Conservation (phyloP, 2,797 vertebrate species). For the Gymnocypris eckloni region DNA sequence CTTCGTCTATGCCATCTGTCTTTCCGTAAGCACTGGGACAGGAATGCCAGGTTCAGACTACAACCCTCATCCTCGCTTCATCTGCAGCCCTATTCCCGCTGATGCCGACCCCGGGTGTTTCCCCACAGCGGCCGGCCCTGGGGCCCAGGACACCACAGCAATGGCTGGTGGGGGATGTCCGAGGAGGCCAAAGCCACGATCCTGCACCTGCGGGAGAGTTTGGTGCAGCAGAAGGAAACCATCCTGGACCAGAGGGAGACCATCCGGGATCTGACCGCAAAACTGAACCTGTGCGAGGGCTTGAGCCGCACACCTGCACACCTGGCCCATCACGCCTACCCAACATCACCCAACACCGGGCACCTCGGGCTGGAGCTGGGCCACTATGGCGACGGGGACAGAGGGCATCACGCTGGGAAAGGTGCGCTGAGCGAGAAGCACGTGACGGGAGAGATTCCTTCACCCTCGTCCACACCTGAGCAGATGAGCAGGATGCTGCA, state of each 20-base stretch:
- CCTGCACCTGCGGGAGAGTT: constrained; percentile 74
- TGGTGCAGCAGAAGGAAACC: constrained; percentile 77
- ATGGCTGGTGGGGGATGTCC: constrained; percentile 78
- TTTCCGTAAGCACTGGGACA: constrained; percentile 51
- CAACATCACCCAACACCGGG: constrained; percentile 49
- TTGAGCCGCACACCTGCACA: constrained; percentile 60
- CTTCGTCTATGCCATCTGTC: constrained; percentile 49
- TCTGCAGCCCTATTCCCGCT: constrained; percentile 82
- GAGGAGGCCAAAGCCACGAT: constrained; percentile 75
- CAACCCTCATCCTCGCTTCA: constrained; percentile 77
- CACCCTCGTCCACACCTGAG: constrained; percentile 72
- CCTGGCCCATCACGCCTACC: constrained; percentile 31
- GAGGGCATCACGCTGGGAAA: constrained; percentile 66
- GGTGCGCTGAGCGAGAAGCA: constrained; percentile 70
- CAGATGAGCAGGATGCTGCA: constrained; percentile 79
- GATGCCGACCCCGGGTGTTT: constrained; percentile 78
- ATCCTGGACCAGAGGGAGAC: constrained; percentile 76
- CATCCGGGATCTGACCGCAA: constrained; percentile 74
- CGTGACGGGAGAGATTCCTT: constrained; percentile 67
- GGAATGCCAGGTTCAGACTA: constrained; percentile 65
- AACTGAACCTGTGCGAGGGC: constrained; percentile 74
- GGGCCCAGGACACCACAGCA: constrained; percentile 70
- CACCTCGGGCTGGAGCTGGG: constrained; percentile 62
- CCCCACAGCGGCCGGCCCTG: constrained; percentile 54
- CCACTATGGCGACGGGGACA: constrained; percentile 54